Conservation (phyloP, 2,113 vertebrate species). For the Delphinapterus leucas region DNA sequence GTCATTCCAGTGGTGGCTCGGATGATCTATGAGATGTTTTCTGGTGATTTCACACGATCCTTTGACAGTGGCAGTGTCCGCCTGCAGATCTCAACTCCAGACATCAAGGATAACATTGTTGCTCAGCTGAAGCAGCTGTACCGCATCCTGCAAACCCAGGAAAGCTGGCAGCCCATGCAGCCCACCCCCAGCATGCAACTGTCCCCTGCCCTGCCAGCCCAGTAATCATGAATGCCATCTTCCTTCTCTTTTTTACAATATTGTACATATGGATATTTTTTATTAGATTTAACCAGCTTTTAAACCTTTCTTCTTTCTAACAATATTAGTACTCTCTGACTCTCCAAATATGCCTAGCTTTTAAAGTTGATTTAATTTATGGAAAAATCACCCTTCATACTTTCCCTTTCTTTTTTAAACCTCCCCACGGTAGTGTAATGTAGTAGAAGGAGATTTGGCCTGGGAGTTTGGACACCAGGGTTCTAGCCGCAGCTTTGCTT, state of each 20-base stretch:
- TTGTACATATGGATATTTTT: slow-evolving; percentile 65
- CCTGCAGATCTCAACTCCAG: slow-evolving; percentile 96
- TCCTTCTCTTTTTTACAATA: slow-evolving; percentile 47
- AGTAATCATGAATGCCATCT: slow-evolving; percentile 76
- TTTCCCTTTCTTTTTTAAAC: not conserved
- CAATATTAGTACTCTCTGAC: slow-evolving; percentile 23
- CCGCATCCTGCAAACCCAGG: slow-evolving; percentile 94
- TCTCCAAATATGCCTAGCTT: slow-evolving; percentile 30
- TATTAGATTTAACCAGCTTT: slow-evolving; percentile 60
- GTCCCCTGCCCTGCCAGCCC: slow-evolving; percentile 84
- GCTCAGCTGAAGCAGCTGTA: slow-evolving; percentile 97
- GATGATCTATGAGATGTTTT: slow-evolving; percentile 98
- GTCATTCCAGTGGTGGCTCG: slow-evolving; percentile 97
- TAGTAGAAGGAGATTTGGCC: not conserved
- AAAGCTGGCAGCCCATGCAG: slow-evolving; percentile 90
- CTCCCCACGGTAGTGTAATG: not conserved
- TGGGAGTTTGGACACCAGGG: slow-evolving; percentile 41
- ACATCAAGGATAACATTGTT: slow-evolving; percentile 99
- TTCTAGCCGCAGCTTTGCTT: slow-evolving; percentile 35
- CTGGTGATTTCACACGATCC: slow-evolving; percentile 93
- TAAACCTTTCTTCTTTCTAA: slow-evolving; percentile 33
- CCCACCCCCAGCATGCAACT: slow-evolving; percentile 81
- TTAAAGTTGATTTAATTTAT: slow-evolving; percentile 69
- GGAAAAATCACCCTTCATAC: slow-evolving; percentile 21
- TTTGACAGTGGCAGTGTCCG: slow-evolving; percentile 97